A percentile compares a stretch with the other conserved stretches of the same genome.
Conservation (phyloP, 2,113 vertebrate species). For the Xerus inauris region DNA sequence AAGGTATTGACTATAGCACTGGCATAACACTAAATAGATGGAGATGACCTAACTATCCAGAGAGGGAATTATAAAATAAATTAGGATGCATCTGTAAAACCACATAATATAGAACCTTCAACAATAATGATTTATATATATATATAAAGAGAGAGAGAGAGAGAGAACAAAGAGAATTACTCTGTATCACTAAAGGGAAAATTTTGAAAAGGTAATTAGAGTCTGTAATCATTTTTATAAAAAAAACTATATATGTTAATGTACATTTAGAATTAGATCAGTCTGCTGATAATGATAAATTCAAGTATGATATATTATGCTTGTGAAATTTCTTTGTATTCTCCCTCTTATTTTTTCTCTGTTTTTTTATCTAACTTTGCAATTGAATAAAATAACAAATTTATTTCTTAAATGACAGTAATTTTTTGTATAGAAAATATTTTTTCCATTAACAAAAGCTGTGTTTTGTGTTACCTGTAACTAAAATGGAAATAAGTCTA, state of each 20-base stretch:
- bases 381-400: background rate
- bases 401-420: background rate
- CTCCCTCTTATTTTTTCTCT: background rate
- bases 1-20: background rate
- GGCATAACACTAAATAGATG: background rate
- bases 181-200: background rate
- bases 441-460: slow-evolving; percentile 21
- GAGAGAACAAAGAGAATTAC: background rate
- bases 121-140: background rate
- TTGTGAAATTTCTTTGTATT: background rate
- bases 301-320: background rate
- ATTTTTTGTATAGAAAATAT: background rate
- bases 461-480: slow-evolving; percentile 11
- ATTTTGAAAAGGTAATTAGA: background rate
- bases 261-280: background rate
- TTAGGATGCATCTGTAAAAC: background rate
- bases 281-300: background rate
- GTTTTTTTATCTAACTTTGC: background rate
- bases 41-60: background rate
- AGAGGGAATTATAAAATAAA: slow-evolving; percentile 40
- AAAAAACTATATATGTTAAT: background rate
- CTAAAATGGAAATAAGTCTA: background rate
- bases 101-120: background rate
- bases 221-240: background rate
- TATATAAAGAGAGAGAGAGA: too few relatives aligned